A percentile compares a stretch with the other conserved stretches of the same genome.
Conservation (phyloP, 1,140 invertebrate genomes). For the Pentalonia nigronervosa region DNA sequence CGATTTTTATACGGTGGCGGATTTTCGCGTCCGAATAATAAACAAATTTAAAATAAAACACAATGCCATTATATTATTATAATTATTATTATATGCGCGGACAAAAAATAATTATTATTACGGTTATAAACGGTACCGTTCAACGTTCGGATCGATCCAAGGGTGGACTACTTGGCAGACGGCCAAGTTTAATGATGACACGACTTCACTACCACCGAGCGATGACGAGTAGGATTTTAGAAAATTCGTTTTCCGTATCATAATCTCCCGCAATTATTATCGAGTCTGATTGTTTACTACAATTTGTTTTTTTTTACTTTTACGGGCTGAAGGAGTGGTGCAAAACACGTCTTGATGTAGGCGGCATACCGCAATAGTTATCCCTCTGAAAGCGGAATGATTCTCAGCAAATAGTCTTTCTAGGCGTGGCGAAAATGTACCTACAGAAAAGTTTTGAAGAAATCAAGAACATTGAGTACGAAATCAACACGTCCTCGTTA, state of each 20-base stretch:
- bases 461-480: background rate
- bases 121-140: background rate
- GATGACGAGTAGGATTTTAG: background rate
- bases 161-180: background rate
- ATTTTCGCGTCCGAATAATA: background rate
- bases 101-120: background rate
- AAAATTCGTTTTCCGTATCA: background rate
- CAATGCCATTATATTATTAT: background rate
- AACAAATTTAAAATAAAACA: background rate
- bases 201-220: background rate
- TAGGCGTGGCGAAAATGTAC: background rate
- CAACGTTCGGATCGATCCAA: background rate
- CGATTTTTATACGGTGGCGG: background rate
- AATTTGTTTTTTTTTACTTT: background rate
- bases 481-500: no score
- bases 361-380: no score
- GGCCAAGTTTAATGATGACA: background rate
- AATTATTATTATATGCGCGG: background rate
- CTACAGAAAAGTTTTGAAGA: no score
- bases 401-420: background rate
- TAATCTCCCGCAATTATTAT: background rate
- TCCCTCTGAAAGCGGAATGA: background rate
- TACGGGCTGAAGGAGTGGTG: background rate
- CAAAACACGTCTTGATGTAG: background rate
- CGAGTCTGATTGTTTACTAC: background rate